A percentile compares a stretch with the other conserved stretches of the same genome.
phyloP scores from a whole-genome alignment of 2,797 vertebrate genomes.

The Malacoraja senta region DNA sequence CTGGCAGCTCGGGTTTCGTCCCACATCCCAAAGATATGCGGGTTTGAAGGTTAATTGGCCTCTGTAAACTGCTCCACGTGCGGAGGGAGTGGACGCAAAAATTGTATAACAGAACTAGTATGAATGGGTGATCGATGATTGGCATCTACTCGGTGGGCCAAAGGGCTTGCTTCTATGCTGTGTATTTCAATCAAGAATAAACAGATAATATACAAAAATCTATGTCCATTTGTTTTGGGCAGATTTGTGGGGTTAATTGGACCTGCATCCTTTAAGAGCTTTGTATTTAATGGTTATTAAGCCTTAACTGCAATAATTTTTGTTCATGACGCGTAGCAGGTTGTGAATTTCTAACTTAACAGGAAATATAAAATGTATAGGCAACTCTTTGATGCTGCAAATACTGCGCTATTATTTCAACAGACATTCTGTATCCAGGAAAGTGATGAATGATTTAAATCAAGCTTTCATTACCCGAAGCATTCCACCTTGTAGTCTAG shows the following conservation, averaged over 20 bases:
- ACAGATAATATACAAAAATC: not conserved
- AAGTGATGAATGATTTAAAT: conserved; percentile 14
- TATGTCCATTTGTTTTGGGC: not conserved
- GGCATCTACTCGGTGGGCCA: too few species aligned
- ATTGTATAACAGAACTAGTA: too few species aligned
- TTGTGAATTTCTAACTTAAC: not conserved
- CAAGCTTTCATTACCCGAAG: not conserved
- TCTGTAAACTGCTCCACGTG: too few species aligned
- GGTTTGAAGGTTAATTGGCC: too few species aligned
- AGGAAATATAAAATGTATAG: not conserved
- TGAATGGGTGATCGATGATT: too few species aligned
- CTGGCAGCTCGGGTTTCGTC: too few species aligned
- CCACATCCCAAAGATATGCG: too few species aligned
- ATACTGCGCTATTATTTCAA: not conserved
- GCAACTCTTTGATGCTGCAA: not conserved
- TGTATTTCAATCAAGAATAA: too few species aligned
- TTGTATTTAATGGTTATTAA: too few species aligned
- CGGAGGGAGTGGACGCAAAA: too few species aligned
- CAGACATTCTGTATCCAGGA: not conserved
- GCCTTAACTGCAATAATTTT: not conserved
- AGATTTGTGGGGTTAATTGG: not conserved
- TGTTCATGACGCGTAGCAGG: not conserved
- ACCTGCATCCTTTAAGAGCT: not conserved
- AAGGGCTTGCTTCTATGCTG: too few species aligned
- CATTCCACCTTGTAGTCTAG: conserved; percentile 5